Evolutionary conservation across 2,888 invertebrate species (phyloP).

Genomic region (Allygus modestus): DNA sequence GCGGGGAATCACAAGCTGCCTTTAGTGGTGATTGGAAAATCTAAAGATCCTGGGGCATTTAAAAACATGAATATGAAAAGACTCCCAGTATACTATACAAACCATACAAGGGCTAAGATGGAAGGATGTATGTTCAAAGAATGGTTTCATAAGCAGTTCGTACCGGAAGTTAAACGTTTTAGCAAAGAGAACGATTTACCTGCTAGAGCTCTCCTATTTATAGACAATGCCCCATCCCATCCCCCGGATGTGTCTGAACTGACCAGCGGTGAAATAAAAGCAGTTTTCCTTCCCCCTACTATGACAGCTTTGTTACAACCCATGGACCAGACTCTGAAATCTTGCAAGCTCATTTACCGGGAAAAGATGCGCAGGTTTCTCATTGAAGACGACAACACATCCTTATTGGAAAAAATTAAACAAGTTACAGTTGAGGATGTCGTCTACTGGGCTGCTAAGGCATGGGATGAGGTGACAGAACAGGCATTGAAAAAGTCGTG

Average conservation of each 20-base stretch:
- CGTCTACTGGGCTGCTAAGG: conserved; percentile 12
- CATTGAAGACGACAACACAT: background rate
- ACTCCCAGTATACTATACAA: conserved; percentile 66
- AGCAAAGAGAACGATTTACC: conserved; percentile 12
- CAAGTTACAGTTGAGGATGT: background rate
- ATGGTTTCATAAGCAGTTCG: conserved; percentile 65
- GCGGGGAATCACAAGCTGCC: conserved; percentile 68
- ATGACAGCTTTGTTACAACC: conserved; percentile 17
- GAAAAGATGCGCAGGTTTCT: background rate
- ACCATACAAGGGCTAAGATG: conserved; percentile 69
- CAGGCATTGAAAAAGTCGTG: background rate
- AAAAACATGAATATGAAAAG: conserved; percentile 68
- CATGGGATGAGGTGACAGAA: conserved; percentile 4
- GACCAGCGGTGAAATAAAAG: background rate
- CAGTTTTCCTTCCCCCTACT: conserved; percentile 14
- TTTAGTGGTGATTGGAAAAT: conserved; percentile 69
- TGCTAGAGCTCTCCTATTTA: background rate
- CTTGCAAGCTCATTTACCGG: background rate
- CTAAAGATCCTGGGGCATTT: conserved; percentile 68
- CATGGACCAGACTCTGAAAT: conserved; percentile 18
- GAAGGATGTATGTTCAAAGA: conserved; percentile 65
- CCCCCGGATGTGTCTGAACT: background rate
- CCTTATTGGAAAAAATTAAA: background rate
- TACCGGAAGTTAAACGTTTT: background rate
- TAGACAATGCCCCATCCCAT: conserved; percentile 18